phyloP scores from a whole-genome alignment of 53 echinoderm and acorn worm species.

The Astropecten irregularis region DNA sequence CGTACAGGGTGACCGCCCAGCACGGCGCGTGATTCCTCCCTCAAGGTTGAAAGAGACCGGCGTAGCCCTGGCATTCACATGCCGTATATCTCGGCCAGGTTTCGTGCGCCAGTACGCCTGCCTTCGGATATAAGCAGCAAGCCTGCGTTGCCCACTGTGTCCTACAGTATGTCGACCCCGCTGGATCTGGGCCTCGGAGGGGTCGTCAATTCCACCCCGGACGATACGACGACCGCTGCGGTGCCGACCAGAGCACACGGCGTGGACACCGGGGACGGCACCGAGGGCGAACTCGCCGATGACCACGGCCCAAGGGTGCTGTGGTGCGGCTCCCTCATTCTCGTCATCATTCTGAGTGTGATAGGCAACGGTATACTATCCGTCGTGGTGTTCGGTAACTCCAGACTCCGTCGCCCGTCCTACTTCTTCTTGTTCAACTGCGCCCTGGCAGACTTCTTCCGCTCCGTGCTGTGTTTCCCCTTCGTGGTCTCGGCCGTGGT shows the following conservation, averaged over 20 bases:
- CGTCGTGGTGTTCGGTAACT: slow-evolving; percentile 74
- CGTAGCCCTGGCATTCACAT: slow-evolving; percentile 15
- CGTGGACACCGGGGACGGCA: slow-evolving; percentile 18
- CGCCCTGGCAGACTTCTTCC: slow-evolving; percentile 89
- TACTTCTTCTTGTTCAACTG: slow-evolving; percentile 96
- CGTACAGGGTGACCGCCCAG: neutral
- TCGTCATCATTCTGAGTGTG: slow-evolving; percentile 81
- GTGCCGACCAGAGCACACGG: neutral
- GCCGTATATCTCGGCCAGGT: slow-evolving; percentile 14
- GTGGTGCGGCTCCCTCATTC: slow-evolving; percentile 79
- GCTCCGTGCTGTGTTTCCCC: slow-evolving; percentile 82
- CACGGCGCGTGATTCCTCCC: neutral
- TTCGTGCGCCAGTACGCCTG: slow-evolving; percentile 30
- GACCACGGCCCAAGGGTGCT: slow-evolving; percentile 68
- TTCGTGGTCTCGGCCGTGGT: slow-evolving; percentile 81
- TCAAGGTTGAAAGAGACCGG: neutral
- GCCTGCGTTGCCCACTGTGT: neutral
- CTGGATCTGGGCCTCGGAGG: neutral
- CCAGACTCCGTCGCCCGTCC: slow-evolving; percentile 79
- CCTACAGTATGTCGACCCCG: slow-evolving; percentile 33
- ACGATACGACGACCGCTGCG: neutral
- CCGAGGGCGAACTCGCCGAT: slow-evolving; percentile 36
- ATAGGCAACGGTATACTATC: slow-evolving; percentile 81
- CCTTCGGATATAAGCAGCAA: neutral
- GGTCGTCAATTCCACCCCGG: neutral